Conservation (phyloP, 2,888 invertebrate genomes). For the Parapristionchus giblindavisi region DNA sequence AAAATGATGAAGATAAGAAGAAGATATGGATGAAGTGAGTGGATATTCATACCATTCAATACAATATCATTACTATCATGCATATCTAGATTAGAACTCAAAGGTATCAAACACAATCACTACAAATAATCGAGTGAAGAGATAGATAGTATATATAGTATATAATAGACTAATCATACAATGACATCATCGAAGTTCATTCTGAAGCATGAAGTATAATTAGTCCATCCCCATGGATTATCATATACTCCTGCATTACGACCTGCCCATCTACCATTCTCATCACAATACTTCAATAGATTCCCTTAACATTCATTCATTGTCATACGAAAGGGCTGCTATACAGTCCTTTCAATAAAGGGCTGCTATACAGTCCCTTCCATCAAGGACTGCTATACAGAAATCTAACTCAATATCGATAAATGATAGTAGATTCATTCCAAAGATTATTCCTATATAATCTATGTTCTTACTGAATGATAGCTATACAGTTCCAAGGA, state of each 20-base stretch:
- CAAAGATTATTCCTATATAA: no score
- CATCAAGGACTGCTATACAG: no score
- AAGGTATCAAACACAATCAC: not conserved
- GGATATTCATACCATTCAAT: not conserved
- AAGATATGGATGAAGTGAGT: not conserved
- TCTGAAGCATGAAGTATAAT: conserved; percentile 59
- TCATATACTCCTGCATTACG: conserved; percentile 51
- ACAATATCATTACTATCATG: not conserved
- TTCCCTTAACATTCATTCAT: conserved; percentile 38
- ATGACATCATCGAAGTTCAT: conserved; percentile 57
- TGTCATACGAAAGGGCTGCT: not conserved
- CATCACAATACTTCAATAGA: conserved; percentile 53
- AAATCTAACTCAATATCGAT: no score
- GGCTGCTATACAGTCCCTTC: no score
- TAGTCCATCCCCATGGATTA: conserved; percentile 62
- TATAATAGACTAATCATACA: conserved; percentile 44
- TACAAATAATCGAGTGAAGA: not conserved
- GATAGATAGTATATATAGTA: not conserved
- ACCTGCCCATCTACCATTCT: conserved; percentile 54
- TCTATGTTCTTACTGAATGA: no score
- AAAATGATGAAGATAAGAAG: no score
- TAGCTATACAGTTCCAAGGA: no score
- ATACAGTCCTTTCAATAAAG: no score
- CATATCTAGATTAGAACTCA: not conserved
- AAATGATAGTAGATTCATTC: no score